These are phyloP conservation scores for Agelas oroides DNA, from an alignment of 37 sponge, comb jelly and placozoan genomes.

Conservation along the genomic window DNA sequence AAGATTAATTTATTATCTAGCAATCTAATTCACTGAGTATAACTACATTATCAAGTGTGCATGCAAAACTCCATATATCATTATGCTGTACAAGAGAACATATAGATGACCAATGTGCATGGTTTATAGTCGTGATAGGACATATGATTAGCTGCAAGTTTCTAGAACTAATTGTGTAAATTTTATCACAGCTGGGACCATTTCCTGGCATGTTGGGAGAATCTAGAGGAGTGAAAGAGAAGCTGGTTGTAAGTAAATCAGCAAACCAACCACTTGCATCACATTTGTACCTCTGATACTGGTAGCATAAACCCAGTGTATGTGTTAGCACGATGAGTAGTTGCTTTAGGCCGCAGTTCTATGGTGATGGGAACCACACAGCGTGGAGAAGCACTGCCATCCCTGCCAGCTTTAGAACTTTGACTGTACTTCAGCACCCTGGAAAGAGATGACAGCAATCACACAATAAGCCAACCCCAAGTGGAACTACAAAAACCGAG, in stretches of 20 bases:
- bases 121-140: no score
- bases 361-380: slow-evolving; percentile 57
- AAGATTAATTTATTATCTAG: no score
- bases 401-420: no score
- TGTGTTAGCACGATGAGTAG: not conserved
- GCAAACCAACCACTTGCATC: not conserved
- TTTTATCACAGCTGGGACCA: slow-evolving; percentile 24
- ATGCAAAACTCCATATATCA: no score
- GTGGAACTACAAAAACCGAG: no score
- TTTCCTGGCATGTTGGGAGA: slow-evolving; percentile 63
- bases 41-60: no score
- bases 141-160: not conserved
- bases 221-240: slow-evolving; percentile 36
- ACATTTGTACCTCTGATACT: slow-evolving; percentile 32
- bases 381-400: not conserved
- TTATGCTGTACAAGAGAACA: no score
- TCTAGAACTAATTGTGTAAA: slow-evolving; percentile 40
- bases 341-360: slow-evolving; percentile 64
- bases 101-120: no score
- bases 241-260: not conserved
- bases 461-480: not conserved
- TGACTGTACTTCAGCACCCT: slow-evolving; percentile 23
- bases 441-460: not conserved
- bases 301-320: slow-evolving; percentile 68
- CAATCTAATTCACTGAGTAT: no score